phyloP scores from a whole-genome alignment of 1,140 invertebrate species.

The Procambarus virginalis region DNA sequence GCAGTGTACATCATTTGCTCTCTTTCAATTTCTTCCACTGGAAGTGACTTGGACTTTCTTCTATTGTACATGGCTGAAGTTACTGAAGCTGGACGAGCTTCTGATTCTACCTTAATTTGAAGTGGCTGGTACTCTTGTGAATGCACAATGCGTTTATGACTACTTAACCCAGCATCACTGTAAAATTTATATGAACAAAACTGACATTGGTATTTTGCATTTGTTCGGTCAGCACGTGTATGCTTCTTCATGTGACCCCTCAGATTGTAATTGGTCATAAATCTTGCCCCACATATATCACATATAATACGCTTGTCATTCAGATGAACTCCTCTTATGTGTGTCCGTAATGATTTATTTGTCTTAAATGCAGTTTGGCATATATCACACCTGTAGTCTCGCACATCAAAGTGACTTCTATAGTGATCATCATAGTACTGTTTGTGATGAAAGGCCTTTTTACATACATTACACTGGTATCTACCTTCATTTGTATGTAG shows the following conservation, averaged over 20 bases:
- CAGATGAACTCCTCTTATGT: slow-evolving; percentile 40
- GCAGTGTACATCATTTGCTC: background rate
- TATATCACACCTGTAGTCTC: slow-evolving; percentile 36
- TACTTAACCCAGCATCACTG: slow-evolving; percentile 18
- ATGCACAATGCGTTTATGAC: slow-evolving; percentile 21
- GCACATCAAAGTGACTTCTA: slow-evolving; percentile 40
- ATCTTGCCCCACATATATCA: slow-evolving; percentile 42
- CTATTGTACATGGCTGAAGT: slow-evolving; percentile 5
- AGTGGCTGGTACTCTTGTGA: slow-evolving; percentile 1
- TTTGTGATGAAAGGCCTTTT: slow-evolving; percentile 52
- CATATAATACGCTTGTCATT: slow-evolving; percentile 46
- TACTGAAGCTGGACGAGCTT: background rate
- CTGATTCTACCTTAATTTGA: slow-evolving; percentile 25
- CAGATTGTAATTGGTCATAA: slow-evolving; percentile 57
- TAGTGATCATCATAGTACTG: slow-evolving; percentile 59
- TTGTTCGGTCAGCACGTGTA: background rate
- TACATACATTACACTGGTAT: slow-evolving; percentile 49
- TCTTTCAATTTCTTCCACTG: no score
- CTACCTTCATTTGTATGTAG: slow-evolving; percentile 50
- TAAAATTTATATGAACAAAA: slow-evolving; percentile 22
- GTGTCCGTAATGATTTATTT: slow-evolving; percentile 21
- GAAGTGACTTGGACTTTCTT: background rate
- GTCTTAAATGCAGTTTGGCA: slow-evolving; percentile 51
- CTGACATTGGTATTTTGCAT: background rate
- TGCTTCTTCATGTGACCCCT: slow-evolving; percentile 57